Conservation (phyloP, 1,140 invertebrate genomes). For the Drosophila trapezifrons region DNA sequence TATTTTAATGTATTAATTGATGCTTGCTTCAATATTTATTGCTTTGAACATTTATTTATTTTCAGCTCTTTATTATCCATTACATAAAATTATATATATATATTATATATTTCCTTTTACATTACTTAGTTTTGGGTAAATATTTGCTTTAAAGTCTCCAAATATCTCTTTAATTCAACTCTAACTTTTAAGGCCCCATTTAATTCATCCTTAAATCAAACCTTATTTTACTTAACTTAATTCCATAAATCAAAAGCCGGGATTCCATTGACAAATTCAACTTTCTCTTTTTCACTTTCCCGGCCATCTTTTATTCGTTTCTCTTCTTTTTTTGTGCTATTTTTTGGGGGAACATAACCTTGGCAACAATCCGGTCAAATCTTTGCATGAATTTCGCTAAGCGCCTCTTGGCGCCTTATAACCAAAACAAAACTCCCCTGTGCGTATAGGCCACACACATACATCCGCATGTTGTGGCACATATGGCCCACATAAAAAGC, state of each 20-base stretch:
- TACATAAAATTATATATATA: not conserved
- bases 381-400: slow-evolving; percentile 61
- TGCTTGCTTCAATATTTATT: not conserved
- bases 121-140: no score
- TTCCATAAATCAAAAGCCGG: slow-evolving; percentile 11
- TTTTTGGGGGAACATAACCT: slow-evolving; percentile 20
- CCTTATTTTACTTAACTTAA: not conserved
- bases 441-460: slow-evolving; percentile 10
- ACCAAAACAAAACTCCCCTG: slow-evolving; percentile 22
- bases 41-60: not conserved
- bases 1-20: not conserved
- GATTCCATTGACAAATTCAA: slow-evolving; percentile 1
- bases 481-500: slow-evolving; percentile 68
- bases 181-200: not conserved
- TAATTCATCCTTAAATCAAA: not conserved
- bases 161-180: not conserved
- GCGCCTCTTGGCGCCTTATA: slow-evolving; percentile 57
- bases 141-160: no score
- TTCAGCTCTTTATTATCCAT: not conserved
- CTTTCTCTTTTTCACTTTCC: not conserved
- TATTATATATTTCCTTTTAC: not conserved
- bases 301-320: not conserved
- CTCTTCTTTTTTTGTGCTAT: not conserved
- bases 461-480: slow-evolving; percentile 4
- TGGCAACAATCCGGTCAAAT: slow-evolving; percentile 59